Conservation (phyloP, 2,113 vertebrate genomes). For the Gopherus evgoodei region DNA sequence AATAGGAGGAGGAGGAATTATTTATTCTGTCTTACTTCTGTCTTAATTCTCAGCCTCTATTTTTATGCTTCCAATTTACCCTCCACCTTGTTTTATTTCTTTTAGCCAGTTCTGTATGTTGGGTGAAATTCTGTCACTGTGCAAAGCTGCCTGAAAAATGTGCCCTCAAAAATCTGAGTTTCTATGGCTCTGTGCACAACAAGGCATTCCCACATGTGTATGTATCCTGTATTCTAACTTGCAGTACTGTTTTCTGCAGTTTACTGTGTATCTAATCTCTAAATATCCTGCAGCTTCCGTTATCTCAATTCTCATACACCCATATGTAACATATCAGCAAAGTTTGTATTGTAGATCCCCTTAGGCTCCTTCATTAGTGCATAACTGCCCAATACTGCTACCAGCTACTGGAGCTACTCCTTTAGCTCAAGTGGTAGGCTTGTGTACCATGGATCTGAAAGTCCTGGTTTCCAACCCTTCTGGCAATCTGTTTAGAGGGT, state of each 20-base stretch:
- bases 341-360: background rate
- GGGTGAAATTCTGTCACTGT: background rate
- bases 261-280: conserved; percentile 14
- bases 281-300: conserved; percentile 51
- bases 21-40: background rate
- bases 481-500: background rate
- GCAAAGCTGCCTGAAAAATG: background rate
- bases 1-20: background rate
- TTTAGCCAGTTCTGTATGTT: background rate
- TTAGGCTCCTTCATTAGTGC: background rate
- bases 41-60: background rate
- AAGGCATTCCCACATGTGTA: background rate
- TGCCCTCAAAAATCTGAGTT: background rate
- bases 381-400: background rate
- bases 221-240: conserved; percentile 4
- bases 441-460: background rate
- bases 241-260: background rate
- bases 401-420: background rate
- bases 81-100: background rate
- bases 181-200: background rate
- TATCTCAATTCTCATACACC: background rate
- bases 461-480: background rate
- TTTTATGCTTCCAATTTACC: background rate
- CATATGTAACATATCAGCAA: background rate
- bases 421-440: background rate